Evolutionary conservation across 2,888 invertebrate species (phyloP).

Genomic region (Orchesella flavescens): DNA sequence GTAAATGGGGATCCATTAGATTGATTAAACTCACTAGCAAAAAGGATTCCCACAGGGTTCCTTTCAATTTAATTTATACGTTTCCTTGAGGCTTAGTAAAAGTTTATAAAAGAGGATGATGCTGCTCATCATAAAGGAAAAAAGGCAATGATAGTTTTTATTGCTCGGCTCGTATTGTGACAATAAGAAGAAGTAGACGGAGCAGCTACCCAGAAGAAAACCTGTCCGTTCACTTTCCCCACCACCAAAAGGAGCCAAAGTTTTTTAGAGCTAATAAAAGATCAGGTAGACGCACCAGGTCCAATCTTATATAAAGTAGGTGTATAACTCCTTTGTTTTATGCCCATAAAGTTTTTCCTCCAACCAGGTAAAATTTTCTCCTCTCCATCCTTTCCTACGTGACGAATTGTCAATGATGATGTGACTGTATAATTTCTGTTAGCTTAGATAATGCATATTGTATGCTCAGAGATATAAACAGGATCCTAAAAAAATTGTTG

Average conservation of each 20-base stretch:
- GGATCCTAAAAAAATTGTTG: slow-evolving; percentile 42
- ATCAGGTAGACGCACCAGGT: slow-evolving; percentile 40
- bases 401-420: slow-evolving; percentile 25
- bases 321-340: slow-evolving; percentile 27
- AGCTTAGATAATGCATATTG: slow-evolving; percentile 15
- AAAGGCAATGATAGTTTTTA: slow-evolving; percentile 64
- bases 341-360: slow-evolving; percentile 18
- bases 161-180: slow-evolving; percentile 47
- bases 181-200: slow-evolving; percentile 43
- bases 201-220: slow-evolving; percentile 9
- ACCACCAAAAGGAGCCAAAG: slow-evolving; percentile 39
- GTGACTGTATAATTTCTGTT: slow-evolving; percentile 36
- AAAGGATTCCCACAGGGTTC: slow-evolving; percentile 65
- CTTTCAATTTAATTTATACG: slow-evolving; percentile 65
- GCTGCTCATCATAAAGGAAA: slow-evolving; percentile 56
- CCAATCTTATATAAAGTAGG: slow-evolving; percentile 28
- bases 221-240: slow-evolving; percentile 35
- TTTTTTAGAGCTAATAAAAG: slow-evolving; percentile 63
- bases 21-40: slow-evolving; percentile 62
- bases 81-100: slow-evolving; percentile 60
- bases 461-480: slow-evolving; percentile 21
- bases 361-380: slow-evolving; percentile 20
- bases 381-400: not conserved
- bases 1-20: slow-evolving; percentile 64
- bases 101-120: slow-evolving; percentile 39